Evolutionary conservation across 2,888 invertebrate species (phyloP), one percentile per base, ranked within the genome.

Genomic region (Polymixis flavicincta): DNA sequence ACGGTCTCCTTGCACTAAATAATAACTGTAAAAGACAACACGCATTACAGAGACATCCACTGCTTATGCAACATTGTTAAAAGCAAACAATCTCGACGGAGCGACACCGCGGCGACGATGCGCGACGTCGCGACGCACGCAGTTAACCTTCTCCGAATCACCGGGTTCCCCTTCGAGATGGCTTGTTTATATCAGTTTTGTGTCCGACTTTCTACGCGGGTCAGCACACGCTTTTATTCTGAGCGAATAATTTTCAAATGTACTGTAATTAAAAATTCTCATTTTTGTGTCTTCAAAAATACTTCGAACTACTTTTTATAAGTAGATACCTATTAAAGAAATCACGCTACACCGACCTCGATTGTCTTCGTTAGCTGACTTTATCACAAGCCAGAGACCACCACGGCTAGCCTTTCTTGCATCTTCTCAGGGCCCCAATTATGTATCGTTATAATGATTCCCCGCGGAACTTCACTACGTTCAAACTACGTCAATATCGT

Each of bases 131-230:
- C 65, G 71, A 28, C 68, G 68, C 37, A 14, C 59, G 59, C 78
- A 82, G 68, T 78, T 77, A 83, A 57, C 64, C 65, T 72, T 61
- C 57, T 45, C 22, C 50, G 42, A 66, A 61, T 37, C 32, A 63
- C 50, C 54, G 42, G 28, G 48, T 28, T 67, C 28, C 13, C 59
- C 50, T 50, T 42, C 28, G 28, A 25, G 28, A 68, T 60, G 45
- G 37, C 50, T 80, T 72, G 45, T 61, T 69, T 78, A 60, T 65
- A 57, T 22, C 48, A 45, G 52, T 25, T 54, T 60, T 25, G 55
- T 78, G 64, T 45, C 52, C 13, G 45, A 82, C 32, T 52, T 64
- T 45, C 42, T 55, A 50, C 60, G 22, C 8, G 28, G 59, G 45
- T 57, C 64, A 65, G 50, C 71, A 45, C 22, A 50, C 52, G 22